phyloP scores from a whole-genome alignment of 64 coral and sea anemone species.

The Anthopleura sola region DNA sequence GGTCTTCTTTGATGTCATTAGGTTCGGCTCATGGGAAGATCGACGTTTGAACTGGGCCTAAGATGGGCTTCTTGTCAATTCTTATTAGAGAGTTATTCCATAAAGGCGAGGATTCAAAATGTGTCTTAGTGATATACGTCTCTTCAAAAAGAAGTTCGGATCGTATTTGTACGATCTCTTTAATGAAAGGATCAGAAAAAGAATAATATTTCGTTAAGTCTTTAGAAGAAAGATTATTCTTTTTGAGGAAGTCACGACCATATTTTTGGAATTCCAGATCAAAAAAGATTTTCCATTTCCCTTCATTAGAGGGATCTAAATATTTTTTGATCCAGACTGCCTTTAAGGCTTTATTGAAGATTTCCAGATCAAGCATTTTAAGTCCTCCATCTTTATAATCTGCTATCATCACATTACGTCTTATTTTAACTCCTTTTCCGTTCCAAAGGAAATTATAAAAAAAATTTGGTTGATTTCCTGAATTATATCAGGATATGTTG shows the following conservation, averaged over 20 bases:
- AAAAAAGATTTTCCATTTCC: slow-evolving; percentile 36
- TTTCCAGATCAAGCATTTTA: slow-evolving; percentile 35
- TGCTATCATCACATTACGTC: background rate
- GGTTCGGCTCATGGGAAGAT: too few relatives aligned
- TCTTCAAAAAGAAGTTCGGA: background rate
- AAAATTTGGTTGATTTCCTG: background rate
- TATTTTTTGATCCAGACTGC: slow-evolving; percentile 22
- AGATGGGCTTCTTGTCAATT: background rate
- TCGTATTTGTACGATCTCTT: background rate
- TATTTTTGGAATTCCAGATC: slow-evolving; percentile 8
- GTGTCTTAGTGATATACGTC: background rate
- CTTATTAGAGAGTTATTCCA: slow-evolving; percentile 2
- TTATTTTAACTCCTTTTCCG: slow-evolving; percentile 22
- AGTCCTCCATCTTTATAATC: slow-evolving; percentile 35
- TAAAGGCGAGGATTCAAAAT: background rate
- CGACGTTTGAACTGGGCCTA: too few relatives aligned
- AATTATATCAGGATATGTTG: too few relatives aligned
- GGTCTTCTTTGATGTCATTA: too few relatives aligned
- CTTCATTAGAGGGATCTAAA: background rate
- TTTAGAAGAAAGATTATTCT: background rate
- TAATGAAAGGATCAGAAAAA: slow-evolving; percentile 5
- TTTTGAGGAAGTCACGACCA: background rate
- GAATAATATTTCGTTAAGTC: background rate
- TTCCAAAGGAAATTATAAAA: slow-evolving; percentile 29
- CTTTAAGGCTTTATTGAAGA: slow-evolving; percentile 36